Evolutionary conservation across 2,113 vertebrate genomes (phyloP).

Genomic region (Trematomus loennbergii): DNA sequence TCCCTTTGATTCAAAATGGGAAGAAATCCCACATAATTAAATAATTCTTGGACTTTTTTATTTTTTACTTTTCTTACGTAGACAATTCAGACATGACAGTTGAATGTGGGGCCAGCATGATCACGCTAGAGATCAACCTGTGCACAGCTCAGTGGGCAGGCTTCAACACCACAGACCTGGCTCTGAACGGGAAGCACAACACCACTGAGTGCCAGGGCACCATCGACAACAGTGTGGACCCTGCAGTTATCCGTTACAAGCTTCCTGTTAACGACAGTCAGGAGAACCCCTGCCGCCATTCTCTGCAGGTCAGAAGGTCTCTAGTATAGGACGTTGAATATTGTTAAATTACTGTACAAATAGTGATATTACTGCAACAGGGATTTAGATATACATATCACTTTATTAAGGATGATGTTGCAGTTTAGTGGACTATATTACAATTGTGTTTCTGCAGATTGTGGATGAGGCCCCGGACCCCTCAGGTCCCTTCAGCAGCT

Average conservation of each 20-base stretch:
- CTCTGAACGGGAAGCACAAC: constrained; percentile 82
- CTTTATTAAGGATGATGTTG: not conserved
- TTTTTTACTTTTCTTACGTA: constrained; percentile 33
- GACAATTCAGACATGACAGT: constrained; percentile 81
- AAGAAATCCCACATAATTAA: not conserved
- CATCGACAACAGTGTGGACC: constrained; percentile 70
- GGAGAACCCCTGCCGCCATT: constrained; percentile 81
- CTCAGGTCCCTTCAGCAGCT: constrained; percentile 74
- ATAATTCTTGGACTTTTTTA: not conserved
- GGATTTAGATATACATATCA: not conserved
- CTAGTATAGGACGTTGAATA: not conserved
- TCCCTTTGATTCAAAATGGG: not conserved
- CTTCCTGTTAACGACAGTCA: constrained; percentile 81
- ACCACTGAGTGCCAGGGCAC: constrained; percentile 71
- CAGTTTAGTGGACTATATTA: not conserved
- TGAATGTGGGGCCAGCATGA: constrained; percentile 76
- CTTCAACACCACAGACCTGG: constrained; percentile 74
- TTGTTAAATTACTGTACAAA: not conserved
- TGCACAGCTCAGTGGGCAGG: constrained; percentile 85
- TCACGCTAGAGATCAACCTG: constrained; percentile 82
- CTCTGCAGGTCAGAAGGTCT: constrained; percentile 75
- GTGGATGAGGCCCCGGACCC: constrained; percentile 77
- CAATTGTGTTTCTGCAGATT: constrained; percentile 68
- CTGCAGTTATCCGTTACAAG: constrained; percentile 79
- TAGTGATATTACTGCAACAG: not conserved